Conservation (phyloP, 1,140 invertebrate genomes). For the Dinoponera quadriceps region DNA sequence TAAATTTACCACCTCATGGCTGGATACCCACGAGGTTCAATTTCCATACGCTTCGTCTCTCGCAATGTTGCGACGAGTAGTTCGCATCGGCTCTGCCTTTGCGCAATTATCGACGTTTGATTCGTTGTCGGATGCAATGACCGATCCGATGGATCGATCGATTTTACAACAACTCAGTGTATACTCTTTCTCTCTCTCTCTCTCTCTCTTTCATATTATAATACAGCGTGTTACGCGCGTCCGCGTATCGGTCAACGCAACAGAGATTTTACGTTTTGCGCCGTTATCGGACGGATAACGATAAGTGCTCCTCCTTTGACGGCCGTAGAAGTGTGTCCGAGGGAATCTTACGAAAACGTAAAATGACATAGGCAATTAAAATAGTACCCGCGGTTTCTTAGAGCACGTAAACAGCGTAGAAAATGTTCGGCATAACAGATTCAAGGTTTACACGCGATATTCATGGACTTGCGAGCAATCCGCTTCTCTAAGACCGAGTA, state of each 20-base stretch:
- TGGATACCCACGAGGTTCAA: no score
- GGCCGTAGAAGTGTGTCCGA: background rate
- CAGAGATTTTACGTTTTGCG: background rate
- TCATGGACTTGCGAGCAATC: constrained; percentile 35
- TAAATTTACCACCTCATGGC: no score
- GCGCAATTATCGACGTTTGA: constrained; percentile 9
- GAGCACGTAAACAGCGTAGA: constrained; percentile 38
- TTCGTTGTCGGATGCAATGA: constrained; percentile 19
- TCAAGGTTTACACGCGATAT: constrained; percentile 44
- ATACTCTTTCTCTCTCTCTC: no score
- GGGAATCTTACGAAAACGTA: constrained; percentile 9
- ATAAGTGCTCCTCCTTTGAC: background rate
- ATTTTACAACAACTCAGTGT: constrained; percentile 23
- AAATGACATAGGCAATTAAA: constrained; percentile 21
- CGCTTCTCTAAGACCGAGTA: constrained; percentile 28
- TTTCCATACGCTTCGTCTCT: background rate
- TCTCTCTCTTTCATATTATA: background rate
- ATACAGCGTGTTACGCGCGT: background rate
- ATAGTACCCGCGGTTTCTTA: constrained; percentile 27
- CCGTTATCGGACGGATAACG: background rate
- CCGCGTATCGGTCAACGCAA: background rate
- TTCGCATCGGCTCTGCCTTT: background rate
- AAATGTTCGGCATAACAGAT: constrained; percentile 50
- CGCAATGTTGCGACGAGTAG: background rate
- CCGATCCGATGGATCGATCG: constrained; percentile 9